Evolutionary conservation across 2,113 vertebrate species (phyloP), one percentile per base, ranked within the genome.

Genomic region (Pogonocichla stellata): DNA sequence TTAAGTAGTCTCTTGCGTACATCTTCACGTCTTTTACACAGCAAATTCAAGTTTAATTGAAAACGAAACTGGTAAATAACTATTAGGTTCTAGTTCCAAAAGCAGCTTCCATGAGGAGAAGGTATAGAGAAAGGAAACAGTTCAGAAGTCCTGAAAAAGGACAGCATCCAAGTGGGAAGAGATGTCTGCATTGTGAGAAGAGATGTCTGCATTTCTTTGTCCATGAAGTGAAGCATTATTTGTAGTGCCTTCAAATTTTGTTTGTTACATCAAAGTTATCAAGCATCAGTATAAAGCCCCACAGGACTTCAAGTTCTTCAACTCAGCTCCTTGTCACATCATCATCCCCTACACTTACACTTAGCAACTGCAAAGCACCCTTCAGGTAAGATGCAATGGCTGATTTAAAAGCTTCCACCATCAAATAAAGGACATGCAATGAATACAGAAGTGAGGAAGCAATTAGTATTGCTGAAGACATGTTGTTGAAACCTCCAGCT

Each of bases 371-470:
- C 79, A 88, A 84, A 93, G 86, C 43, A 92, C 43, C 60, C 81
- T 78, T 83, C 85, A 96, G 71, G 82, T 93, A 80, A 71, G 53
- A 64, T 1, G 2, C 26, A 74, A 64, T 8, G 25, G 31, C 60
- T 84, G 65, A 91, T 91, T 94, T 89, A 79, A 95, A 95, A 96
- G 67, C 94, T 80, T 90, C 64, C 61, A 83, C 67, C 57, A 78
- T 84, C 90, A 61, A 95, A 91, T 66, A 70, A 93, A 90, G 56
- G 64, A 82, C 83, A 80, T 18, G 51, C 22, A 90, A 90, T 7
- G 80, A 96, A 96, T 94, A 85, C 56, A 60, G 56, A 94, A 80
- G 19, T 0, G 4, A 73, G 56, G 75, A 96, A 92, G 56, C 22
- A 9, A 92, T 94, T 86, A 95, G 61, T 80, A 92, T 72, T 83